phyloP scores from a whole-genome alignment of 2,797 vertebrate genomes.

The Craterocephalus amniculus region DNA sequence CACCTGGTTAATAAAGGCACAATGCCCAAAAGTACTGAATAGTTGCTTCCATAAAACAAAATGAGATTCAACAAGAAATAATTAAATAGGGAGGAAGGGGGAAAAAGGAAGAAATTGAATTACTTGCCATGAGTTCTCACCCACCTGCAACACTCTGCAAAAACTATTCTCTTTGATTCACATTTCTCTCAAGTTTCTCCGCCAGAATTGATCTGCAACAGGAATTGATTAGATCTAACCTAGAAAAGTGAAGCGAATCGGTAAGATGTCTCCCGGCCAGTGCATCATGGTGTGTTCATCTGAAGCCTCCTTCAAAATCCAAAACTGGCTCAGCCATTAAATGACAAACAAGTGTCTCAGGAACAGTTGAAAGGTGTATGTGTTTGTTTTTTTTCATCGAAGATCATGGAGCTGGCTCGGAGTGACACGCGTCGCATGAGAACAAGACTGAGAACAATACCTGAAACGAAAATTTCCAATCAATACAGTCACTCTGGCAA shows the following conservation, averaged over 20 bases:
- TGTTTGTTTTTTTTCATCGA: constrained; percentile 29
- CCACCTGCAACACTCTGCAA: constrained; percentile 20
- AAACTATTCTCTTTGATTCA: constrained; percentile 57
- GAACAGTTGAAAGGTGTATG: constrained; percentile 33
- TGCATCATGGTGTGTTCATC: constrained; percentile 20
- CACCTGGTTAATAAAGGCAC: background rate
- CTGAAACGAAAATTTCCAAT: constrained; percentile 33
- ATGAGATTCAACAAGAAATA: constrained; percentile 4
- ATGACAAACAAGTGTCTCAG: constrained; percentile 29
- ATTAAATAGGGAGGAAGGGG: background rate
- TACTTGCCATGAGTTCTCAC: constrained; percentile 6
- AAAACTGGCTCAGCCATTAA: constrained; percentile 23
- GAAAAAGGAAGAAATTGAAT: background rate
- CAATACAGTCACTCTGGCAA: constrained; percentile 28
- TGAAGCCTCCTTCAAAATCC: constrained; percentile 27
- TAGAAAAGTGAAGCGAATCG: constrained; percentile 57
- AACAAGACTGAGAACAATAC: constrained; percentile 4
- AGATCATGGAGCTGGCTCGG: constrained; percentile 10
- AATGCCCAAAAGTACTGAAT: background rate
- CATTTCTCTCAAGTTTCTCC: constrained; percentile 50
- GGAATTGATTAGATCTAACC: constrained; percentile 66
- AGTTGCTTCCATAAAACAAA: background rate
- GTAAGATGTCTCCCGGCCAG: constrained; percentile 40
- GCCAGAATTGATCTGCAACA: constrained; percentile 63
- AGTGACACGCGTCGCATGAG: constrained; percentile 1